Evolutionary conservation across 2,888 invertebrate genomes (phyloP).

Genomic region (Drosophila nr. fundita): DNA sequence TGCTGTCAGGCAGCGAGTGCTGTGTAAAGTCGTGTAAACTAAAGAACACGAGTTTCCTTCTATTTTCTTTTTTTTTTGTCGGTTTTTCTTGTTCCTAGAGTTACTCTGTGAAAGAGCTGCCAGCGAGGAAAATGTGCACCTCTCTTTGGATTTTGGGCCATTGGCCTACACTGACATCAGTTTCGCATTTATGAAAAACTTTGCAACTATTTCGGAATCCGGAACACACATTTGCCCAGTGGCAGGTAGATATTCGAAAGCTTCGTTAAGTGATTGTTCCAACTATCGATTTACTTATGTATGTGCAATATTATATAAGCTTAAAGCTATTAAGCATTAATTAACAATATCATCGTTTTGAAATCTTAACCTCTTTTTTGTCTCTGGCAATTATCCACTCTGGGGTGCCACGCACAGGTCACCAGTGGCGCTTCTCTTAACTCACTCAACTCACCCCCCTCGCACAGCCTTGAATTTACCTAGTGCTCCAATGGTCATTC

Average conservation of each 20-base stretch:
- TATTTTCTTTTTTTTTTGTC: not conserved
- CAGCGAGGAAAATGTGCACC: conserved; percentile 10
- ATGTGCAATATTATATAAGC: not conserved
- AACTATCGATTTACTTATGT: not conserved
- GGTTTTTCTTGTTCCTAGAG: not conserved
- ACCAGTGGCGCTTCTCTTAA: not conserved
- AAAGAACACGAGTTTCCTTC: conserved; percentile 17
- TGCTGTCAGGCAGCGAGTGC: conserved; percentile 62
- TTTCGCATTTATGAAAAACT: conserved; percentile 23
- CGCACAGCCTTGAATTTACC: not conserved
- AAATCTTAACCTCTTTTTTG: not conserved
- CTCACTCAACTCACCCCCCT: not conserved
- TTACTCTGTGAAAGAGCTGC: not conserved
- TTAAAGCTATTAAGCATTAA: not conserved
- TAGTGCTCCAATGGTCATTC: not conserved
- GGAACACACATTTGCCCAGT: not conserved
- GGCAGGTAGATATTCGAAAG: not conserved
- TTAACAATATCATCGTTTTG: not conserved
- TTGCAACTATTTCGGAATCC: conserved; percentile 16
- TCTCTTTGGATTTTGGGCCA: conserved; percentile 6
- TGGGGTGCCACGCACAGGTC: not conserved
- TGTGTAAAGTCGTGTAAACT: conserved; percentile 42
- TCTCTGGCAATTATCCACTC: not conserved
- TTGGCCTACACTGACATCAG: conserved; percentile 24
- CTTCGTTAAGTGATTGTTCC: not conserved